phyloP scores from a whole-genome alignment of 1,140 invertebrate genomes.

The Diuraphis noxia region DNA sequence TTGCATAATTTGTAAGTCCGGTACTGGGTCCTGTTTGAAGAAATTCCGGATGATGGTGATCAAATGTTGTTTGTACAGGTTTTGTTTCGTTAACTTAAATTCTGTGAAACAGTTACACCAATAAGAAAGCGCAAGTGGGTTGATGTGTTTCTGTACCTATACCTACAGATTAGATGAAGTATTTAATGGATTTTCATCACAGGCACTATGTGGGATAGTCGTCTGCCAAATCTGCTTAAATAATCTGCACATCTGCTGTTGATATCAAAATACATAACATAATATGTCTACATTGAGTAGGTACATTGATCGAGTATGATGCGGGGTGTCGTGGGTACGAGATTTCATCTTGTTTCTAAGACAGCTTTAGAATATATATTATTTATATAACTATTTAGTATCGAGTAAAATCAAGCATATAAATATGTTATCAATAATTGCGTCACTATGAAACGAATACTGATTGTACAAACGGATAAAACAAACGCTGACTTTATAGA shows the following conservation, averaged over 20 bases:
- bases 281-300: too few species aligned
- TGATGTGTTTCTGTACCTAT: neutral
- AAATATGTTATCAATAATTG: neutral
- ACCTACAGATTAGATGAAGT: neutral
- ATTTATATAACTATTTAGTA: neutral
- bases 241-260: neutral
- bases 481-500: neutral
- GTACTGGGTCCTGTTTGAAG: neutral
- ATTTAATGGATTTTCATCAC: neutral
- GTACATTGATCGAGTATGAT: neutral
- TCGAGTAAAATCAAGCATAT: neutral
- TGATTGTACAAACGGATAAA: neutral
- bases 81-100: slow-evolving; percentile 1
- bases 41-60: neutral
- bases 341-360: neutral
- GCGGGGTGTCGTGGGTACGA: neutral
- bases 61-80: neutral
- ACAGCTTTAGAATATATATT: neutral
- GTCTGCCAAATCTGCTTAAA: neutral
- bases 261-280: neutral
- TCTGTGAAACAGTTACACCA: neutral
- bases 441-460: neutral
- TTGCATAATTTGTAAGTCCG: too few species aligned
- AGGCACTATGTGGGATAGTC: neutral
- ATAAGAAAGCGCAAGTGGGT: neutral